Evolutionary conservation across 1,140 invertebrate genomes (phyloP), one percentile per base, ranked within the genome.

Genomic region (Drosophila ogumai): DNA sequence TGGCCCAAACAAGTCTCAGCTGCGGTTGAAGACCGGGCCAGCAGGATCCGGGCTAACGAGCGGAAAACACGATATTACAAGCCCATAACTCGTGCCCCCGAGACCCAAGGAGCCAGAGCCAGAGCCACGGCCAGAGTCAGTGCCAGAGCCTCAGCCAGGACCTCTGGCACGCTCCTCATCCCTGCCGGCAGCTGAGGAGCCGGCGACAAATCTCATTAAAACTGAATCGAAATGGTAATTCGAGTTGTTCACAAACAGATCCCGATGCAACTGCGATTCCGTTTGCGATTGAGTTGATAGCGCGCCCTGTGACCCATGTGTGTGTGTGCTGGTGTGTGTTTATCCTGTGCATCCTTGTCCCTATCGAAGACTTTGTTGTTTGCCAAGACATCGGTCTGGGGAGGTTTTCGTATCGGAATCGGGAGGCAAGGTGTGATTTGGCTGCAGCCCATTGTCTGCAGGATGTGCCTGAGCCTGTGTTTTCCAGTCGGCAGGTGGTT

Each of bases 151-250:
- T 10, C 9, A 40, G 72, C 43, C 67, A 41, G 49, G 56, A 73
- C 68, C 73, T 44, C 43, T 67, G 74, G 73, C 73, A 54, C 73
- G 63, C 64, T 76, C 55, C 73, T 44, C 69, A 31, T 49, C 43
- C 67, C 59, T 15, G 56, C 41, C 60, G 13, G 44, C 73, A 79
- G 56, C 76, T 77, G 49, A 77, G 73, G 68, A 69, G 81, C 63
- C 79, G 60, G 76, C 61, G 66, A 67, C 86, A 90, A 88, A 88
- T 88, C 85, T 90, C 85, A 88, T 88, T 88, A 90, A 85, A 85
- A 88, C 81, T 88, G 85, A 88, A 88, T 88, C 85, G 86, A 90
- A 88, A 88, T 88, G 86, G 85, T 88, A 88, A 88, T 88, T 88
- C 80, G 85, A 88, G 86, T 85, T 90, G 81, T 69, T 79, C 85